These are phyloP conservation scores for Callithrix jacchus DNA, from an alignment of 2,113 vertebrate species.

Conservation along the genomic window DNA sequence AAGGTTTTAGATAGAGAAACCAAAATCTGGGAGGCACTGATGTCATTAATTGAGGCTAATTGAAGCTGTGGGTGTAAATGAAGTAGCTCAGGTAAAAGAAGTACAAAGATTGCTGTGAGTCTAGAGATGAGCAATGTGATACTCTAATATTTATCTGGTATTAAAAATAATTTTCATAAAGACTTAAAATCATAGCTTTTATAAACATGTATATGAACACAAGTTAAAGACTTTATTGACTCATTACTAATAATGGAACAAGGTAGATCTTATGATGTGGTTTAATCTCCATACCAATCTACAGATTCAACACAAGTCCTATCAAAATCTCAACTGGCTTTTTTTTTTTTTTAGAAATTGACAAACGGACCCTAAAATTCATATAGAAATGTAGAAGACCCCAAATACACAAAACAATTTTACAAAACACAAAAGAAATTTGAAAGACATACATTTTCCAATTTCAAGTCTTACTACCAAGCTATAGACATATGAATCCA, in stretches of 20 bases:
- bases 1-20: conserved; percentile 16
- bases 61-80: neutral
- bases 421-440: neutral
- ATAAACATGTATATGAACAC: neutral
- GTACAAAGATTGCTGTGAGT: neutral
- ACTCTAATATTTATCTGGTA: neutral
- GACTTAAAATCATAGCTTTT: neutral
- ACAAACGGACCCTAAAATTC: neutral
- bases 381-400: neutral
- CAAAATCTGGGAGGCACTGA: neutral
- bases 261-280: neutral
- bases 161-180: conserved; percentile 22
- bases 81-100: neutral
- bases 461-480: neutral
- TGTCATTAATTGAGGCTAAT: neutral
- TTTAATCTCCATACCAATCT: neutral
- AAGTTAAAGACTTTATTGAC: neutral
- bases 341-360: neutral
- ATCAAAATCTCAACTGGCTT: neutral
- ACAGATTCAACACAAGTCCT: neutral
- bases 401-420: neutral
- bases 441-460: neutral
- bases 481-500: neutral
- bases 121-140: neutral
- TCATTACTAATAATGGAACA: neutral